Base-by-base conservation (phyloP, 2,113 vertebrate species). In the Phodopus roborovskii region DNA sequence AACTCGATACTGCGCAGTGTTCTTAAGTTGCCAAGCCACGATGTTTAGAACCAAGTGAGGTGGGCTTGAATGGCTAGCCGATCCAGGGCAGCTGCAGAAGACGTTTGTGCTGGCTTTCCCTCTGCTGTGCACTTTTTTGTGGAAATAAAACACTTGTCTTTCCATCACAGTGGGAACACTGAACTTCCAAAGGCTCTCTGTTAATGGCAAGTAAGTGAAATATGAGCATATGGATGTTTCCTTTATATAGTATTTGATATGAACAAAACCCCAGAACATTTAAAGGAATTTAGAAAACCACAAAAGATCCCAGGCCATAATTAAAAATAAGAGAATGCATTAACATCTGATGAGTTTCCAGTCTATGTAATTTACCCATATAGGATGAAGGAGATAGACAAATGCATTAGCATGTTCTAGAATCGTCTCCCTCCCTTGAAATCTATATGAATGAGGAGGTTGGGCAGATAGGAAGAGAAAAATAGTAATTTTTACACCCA, bases 281-380 rank as follows among this genome's bases (percentile, higher is more conserved):
- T 30, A 88, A 88, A 75, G 83, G n/a, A 71, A 7, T 53, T 88
- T 90, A 58, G 2, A 53, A 73, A 92, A 95, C 56, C 28, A 66
- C 39, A 77, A 92, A 20, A 11, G 33, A 87, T 62, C 39, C 75
- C 24, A 92, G 85, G 70, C 56, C 74, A 64, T 90, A 86, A 88
- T 60, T 75, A 58, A 83, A 87, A 78, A 74, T 60, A 83, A 90
- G 36, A 60, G 45, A 88, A 94, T 58, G 79, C 66, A 81, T 90
- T 12, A 73, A 42, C 11, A 64, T 88, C 48, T n/a, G 66, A 62
- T 86, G 10, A 33, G 5, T 68, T 53, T 56, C 1, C 74, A 83
- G 58, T 26, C 30, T 83, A 33, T 48, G 30, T 45, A 84, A 71
- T 77, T 79, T 86, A 42, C 30, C 12, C 39, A 48, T 74, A 39